Evolutionary conservation across 92 coral and sea anemone species (phyloP), one percentile per base, ranked within the genome.

Genomic region (Bergia sp.): DNA sequence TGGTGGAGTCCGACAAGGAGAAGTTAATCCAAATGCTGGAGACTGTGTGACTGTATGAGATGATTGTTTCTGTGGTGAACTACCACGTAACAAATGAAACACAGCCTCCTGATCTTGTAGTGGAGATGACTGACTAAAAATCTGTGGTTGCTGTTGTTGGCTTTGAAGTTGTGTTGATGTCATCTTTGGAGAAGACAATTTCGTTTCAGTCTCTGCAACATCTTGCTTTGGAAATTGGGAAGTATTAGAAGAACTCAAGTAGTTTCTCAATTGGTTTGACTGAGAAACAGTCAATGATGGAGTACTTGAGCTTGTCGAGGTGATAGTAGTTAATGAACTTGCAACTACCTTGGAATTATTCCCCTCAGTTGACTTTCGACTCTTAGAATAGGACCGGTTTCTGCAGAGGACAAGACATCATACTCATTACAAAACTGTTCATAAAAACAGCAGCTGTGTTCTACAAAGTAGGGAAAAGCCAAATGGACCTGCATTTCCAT

Each of bases 1-100:
- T 58, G 86, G 50, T 1, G 80, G 76, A 80, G 85, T 80, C 73
- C 57, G 43, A 45, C 86, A 65, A 44, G 86, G 86, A 40, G 87
- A 84, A 23, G 87, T 45, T 5, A 84, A 5, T 69, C 87, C 87
- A 45, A 84, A 37, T 37, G 55, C 77, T 36, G 79, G 15, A 44
- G 78, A 18, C 7, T 79, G 71, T 12, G 87, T 23, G 12, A 84
- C 87, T 67, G 78, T 36, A 84, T 71, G 79, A 71, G 75, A 69
- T 36, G 79, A 38, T 37, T 69, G 87, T 21, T 84, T 84, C 36
- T 71, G 64, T 13, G 87, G 78, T 45, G 87, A 73, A 12, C 77
- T 65, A n/a, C 86, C 73, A 49, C 20, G 67, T 36, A 50, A 43
- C 1, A 79, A 69, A 69, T 69, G 87, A 36, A 69, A 84, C 3